Percentiles rank a stretch among this genome's conserved stretches.
phyloP scores from a whole-genome alignment of 2,888 invertebrate genomes.

The Pollenia angustigena region DNA sequence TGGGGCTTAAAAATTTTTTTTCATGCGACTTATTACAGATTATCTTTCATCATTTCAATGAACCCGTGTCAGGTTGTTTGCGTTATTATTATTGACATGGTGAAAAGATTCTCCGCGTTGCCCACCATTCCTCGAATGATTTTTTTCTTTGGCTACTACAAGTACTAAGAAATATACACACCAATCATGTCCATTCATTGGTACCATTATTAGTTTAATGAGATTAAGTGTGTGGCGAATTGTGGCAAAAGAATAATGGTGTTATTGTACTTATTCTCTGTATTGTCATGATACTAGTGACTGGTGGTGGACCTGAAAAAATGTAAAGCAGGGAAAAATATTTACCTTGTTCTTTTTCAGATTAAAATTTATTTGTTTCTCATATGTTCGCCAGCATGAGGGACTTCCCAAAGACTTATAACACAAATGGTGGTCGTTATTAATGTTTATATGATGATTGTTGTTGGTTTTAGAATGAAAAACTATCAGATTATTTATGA shows the following conservation, averaged over 20 bases:
- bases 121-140: slow-evolving; percentile 11
- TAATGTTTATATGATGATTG: slow-evolving; percentile 64
- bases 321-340: slow-evolving; percentile 15
- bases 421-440: slow-evolving; percentile 67
- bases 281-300: slow-evolving; percentile 58
- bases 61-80: slow-evolving; percentile 65
- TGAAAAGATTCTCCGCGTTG: slow-evolving; percentile 1
- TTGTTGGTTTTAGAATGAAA: slow-evolving; percentile 45
- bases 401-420: slow-evolving; percentile 52
- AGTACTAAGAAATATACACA: slow-evolving; percentile 18
- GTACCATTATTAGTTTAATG: slow-evolving; percentile 76
- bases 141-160: slow-evolving; percentile 31
- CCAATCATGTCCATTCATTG: slow-evolving; percentile 49
- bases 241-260: slow-evolving; percentile 74
- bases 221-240: slow-evolving; percentile 78
- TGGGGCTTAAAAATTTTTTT: slow-evolving; percentile 56
- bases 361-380: slow-evolving; percentile 28
- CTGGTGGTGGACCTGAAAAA: slow-evolving; percentile 38
- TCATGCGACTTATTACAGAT: slow-evolving; percentile 75
- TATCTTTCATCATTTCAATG: slow-evolving; percentile 73
- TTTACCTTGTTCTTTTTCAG: slow-evolving; percentile 21
- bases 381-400: neutral
- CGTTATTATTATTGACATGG: slow-evolving; percentile 2
- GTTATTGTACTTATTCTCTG: slow-evolving; percentile 61
- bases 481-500: slow-evolving; percentile 67